Evolutionary conservation across 2,113 vertebrate species (phyloP), one percentile per base, ranked within the genome.

Genomic region (Nannobrachium achirus): DNA sequence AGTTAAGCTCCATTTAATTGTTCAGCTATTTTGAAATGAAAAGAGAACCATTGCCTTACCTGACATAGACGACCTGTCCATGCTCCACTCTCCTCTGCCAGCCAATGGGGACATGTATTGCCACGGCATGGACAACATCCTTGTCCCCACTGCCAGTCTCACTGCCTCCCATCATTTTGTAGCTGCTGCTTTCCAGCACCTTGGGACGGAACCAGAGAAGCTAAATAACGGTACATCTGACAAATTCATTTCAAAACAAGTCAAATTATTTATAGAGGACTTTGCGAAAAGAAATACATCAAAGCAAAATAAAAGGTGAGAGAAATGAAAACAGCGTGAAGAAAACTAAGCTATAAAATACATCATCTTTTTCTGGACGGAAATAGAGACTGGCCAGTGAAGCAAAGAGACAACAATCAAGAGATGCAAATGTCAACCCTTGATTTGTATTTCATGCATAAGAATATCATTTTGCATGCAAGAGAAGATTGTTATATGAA

Each of bases 161-260:
- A 94, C 93, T 95, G 92, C 94, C 94, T 87, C 95, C 95, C 92
- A 95, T 96, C 94, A 96, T 97, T 95, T 93, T 95, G 93, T 89
- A 83, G 88, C 89, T 90, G 89, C 85, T 76, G 85, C 88, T 88
- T 93, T 93, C 91, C 89, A 93, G 92, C 89, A 93, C 94, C 95
- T 95, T 81, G 6, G 11, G 64, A 83, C 48, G 63, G 56, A 66
- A 51, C 33, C 38, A 58, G 14, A 33, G 13, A 73, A 60, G 13
- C n/a, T 66, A 16, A 52, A 69, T 5, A n/a, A n/a, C n/a, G n/a
- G n/a, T n/a, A 52, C 0, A 67, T 16, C 0, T 42, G 39, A 10
- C 42, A 38, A 57, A 15, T 15, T 10, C 13, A 44, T 14, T 19
- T 16, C 20, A 20, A 41, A 18, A 8, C 33, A 58, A 51, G 25